Conservation (phyloP, 2,888 invertebrate species). For the Shargacucullia verbasci region DNA sequence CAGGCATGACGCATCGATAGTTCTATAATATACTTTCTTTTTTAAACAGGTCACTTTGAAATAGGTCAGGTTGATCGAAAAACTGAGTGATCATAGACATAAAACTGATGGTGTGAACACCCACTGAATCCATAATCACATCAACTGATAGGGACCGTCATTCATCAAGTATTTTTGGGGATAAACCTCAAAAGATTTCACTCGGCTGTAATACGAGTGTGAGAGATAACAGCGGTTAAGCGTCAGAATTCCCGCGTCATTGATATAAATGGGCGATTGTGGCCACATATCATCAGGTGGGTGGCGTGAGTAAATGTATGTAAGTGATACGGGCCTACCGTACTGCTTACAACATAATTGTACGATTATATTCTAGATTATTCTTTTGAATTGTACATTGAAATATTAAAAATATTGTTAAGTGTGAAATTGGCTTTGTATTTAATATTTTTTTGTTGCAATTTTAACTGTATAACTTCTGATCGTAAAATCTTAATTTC, state of each 20-base stretch:
- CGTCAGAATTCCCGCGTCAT: conserved; percentile 48
- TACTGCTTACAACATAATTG: conserved; percentile 20
- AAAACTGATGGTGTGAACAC: conserved; percentile 30
- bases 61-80: conserved; percentile 29
- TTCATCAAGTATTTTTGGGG: conserved; percentile 38
- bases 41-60: conserved; percentile 36
- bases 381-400: background rate
- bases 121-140: conserved; percentile 37
- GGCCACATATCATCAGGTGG: conserved; percentile 66
- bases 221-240: conserved; percentile 46
- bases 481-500: background rate
- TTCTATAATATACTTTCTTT: conserved; percentile 21
- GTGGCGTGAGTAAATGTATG: conserved; percentile 25
- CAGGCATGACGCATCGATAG: conserved; percentile 27
- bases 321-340: conserved; percentile 12
- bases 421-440: background rate
- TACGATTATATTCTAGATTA: conserved; percentile 1
- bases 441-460: conserved; percentile 1
- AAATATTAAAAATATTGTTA: background rate
- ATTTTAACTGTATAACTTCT: background rate
- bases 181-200: conserved; percentile 36
- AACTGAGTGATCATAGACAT: conserved; percentile 17
- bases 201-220: conserved; percentile 40
- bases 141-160: conserved; percentile 20
- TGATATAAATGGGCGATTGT: conserved; percentile 55